phyloP scores from a whole-genome alignment of 2,113 vertebrate genomes.

The Antigone vipio region DNA sequence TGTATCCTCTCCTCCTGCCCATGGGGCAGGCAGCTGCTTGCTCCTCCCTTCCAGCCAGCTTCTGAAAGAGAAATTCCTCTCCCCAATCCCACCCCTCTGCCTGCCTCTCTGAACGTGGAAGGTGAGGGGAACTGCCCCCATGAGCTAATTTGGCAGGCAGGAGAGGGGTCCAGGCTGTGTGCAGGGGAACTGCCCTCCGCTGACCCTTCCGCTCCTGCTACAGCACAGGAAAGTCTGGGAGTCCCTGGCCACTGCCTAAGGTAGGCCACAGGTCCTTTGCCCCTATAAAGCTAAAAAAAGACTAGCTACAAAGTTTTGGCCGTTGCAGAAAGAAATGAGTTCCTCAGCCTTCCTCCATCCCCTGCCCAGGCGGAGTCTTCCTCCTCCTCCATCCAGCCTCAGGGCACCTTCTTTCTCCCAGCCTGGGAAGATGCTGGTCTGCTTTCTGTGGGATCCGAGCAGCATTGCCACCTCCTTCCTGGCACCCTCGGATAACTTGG shows the following conservation, averaged over 20 bases:
- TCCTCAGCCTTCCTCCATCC: not conserved
- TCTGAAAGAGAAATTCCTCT: not conserved
- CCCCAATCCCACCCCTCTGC: not conserved
- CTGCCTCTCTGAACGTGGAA: not conserved
- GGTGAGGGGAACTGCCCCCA: not conserved
- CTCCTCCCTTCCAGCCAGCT: not conserved
- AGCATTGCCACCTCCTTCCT: not conserved
- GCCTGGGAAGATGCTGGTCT: not conserved
- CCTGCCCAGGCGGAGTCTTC: not conserved
- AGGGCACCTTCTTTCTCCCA: not conserved
- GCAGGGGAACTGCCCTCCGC: not conserved
- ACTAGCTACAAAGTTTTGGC: not conserved
- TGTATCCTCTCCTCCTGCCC: not conserved
- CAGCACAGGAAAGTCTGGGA: not conserved
- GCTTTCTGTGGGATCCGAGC: not conserved
- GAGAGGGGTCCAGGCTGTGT: not conserved
- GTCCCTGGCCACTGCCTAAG: not conserved
- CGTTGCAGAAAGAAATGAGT: not conserved
- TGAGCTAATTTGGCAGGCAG: not conserved
- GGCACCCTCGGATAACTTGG: accelerated
- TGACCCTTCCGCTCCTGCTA: not conserved
- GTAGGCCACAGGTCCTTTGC: not conserved
- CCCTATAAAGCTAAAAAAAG: not conserved
- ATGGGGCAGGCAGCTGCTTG: not conserved
- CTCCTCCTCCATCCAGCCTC: not conserved